Conservation (phyloP, 2,888 invertebrate species). For the Ophion slaviceki region DNA sequence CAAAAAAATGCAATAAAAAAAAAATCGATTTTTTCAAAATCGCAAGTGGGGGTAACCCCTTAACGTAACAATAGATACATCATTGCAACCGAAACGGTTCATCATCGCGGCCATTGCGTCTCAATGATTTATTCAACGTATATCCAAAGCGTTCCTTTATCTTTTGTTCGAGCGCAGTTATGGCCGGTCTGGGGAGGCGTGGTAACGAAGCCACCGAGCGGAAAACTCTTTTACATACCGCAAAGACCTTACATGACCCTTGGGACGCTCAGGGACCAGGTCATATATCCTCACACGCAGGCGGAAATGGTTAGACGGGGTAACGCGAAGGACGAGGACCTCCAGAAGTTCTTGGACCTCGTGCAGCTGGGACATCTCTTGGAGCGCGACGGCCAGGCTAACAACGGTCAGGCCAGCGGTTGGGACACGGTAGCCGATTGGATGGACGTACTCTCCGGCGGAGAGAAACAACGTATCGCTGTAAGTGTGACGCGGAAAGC, state of each 20-base stretch:
- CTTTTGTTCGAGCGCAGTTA: constrained; percentile 83
- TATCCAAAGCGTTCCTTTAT: not conserved
- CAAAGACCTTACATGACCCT: constrained; percentile 99
- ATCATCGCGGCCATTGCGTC: not conserved
- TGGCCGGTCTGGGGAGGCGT: constrained; percentile 99
- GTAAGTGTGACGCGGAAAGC: constrained; percentile 83
- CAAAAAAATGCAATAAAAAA: too few species aligned
- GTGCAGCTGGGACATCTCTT: constrained; percentile 94
- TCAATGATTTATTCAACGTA: constrained; percentile 1
- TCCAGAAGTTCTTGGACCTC: constrained; percentile 90
- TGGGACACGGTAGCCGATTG: constrained; percentile 98
- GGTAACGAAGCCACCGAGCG: constrained; percentile 96
- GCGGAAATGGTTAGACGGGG: constrained; percentile 93
- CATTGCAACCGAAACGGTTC: not conserved
- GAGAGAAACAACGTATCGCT: constrained; percentile 99
- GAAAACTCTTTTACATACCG: constrained; percentile 98
- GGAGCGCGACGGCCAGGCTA: constrained; percentile 89
- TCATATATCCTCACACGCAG: constrained; percentile 96
- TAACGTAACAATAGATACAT: too few species aligned
- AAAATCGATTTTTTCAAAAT: too few species aligned
- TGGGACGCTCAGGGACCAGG: constrained; percentile 96
- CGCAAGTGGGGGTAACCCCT: too few species aligned
- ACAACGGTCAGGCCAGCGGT: constrained; percentile 85
- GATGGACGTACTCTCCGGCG: constrained; percentile 99
- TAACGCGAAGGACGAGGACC: constrained; percentile 89